Evolutionary conservation across 2,888 invertebrate genomes (phyloP).

Genomic region (Drosophila fungiperda): DNA sequence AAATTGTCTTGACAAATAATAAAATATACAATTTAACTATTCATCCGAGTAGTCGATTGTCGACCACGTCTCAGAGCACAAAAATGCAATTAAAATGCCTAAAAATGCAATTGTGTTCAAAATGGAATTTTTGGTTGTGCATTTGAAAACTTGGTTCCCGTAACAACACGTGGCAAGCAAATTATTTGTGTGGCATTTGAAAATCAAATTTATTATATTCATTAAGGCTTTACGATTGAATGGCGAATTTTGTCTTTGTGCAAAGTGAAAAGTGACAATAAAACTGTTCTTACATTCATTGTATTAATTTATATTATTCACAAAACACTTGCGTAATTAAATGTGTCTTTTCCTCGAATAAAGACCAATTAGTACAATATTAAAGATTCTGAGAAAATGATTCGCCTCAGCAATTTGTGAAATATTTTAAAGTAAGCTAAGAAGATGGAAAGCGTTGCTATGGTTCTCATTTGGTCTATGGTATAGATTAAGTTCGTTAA

Average conservation of each 20-base stretch:
- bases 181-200: background rate
- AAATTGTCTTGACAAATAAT: slow-evolving; percentile 6
- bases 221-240: background rate
- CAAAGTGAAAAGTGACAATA: background rate
- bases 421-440: background rate
- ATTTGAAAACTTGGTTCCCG: slow-evolving; percentile 11
- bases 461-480: background rate
- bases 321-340: background rate
- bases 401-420: background rate
- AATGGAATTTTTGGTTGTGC: slow-evolving; percentile 7
- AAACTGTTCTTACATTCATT: too few relatives aligned
- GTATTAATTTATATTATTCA: too few relatives aligned
- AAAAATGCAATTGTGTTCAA: background rate
- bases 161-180: background rate
- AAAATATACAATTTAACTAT: background rate
- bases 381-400: background rate
- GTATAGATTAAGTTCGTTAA: slow-evolving; percentile 1
- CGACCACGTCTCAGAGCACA: slow-evolving; percentile 40
- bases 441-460: slow-evolving; percentile 11
- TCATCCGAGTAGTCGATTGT: background rate
- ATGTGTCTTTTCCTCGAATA: background rate
- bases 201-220: background rate
- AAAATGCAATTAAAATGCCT: slow-evolving; percentile 61
- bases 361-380: background rate
- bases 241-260: background rate